Percentiles rank a stretch among this genome's conserved stretches.
Evolutionary conservation across 2,888 invertebrate species (phyloP).

Genomic region (Lasioglossum zephyrum): DNA sequence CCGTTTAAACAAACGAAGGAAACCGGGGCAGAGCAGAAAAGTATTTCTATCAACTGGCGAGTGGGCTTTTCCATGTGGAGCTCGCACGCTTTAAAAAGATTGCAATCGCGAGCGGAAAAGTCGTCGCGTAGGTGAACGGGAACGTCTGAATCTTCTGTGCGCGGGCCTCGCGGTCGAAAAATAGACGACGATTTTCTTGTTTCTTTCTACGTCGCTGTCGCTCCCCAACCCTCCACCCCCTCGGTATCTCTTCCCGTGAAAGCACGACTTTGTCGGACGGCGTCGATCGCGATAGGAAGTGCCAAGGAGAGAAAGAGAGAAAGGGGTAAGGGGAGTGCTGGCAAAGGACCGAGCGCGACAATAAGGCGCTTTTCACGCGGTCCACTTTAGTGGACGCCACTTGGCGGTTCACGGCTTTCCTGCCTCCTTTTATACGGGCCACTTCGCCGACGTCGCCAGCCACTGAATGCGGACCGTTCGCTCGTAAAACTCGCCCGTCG

Average conservation of each 20-base stretch:
- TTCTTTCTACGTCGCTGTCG: neutral
- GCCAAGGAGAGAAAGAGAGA: neutral
- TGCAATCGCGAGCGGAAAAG: neutral
- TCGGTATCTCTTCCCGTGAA: conserved; percentile 12
- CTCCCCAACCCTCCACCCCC: too few species aligned
- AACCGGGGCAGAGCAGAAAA: neutral
- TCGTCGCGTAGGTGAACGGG: neutral
- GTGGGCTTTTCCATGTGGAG: neutral
- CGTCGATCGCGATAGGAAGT: conserved; percentile 59
- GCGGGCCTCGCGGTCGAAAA: neutral
- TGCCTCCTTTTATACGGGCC: conserved; percentile 52
- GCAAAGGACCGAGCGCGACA: conserved; percentile 47
- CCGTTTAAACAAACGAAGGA: neutral
- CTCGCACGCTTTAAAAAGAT: neutral
- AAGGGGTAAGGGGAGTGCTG: neutral
- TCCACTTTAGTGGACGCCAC: conserved; percentile 58
- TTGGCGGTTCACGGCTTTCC: conserved; percentile 50
- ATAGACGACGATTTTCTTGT: conserved; percentile 15
- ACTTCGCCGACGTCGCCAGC: conserved; percentile 32
- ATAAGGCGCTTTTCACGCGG: conserved; percentile 59
- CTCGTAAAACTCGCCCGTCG: conserved; percentile 51
- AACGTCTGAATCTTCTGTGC: neutral
- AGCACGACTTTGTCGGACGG: conserved; percentile 34
- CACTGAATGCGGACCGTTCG: conserved; percentile 41
- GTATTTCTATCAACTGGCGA: neutral